A percentile compares a stretch with the other conserved stretches of the same genome.
phyloP scores from a whole-genome alignment of 2,888 invertebrate genomes.

The Hemaris fuciformis region DNA sequence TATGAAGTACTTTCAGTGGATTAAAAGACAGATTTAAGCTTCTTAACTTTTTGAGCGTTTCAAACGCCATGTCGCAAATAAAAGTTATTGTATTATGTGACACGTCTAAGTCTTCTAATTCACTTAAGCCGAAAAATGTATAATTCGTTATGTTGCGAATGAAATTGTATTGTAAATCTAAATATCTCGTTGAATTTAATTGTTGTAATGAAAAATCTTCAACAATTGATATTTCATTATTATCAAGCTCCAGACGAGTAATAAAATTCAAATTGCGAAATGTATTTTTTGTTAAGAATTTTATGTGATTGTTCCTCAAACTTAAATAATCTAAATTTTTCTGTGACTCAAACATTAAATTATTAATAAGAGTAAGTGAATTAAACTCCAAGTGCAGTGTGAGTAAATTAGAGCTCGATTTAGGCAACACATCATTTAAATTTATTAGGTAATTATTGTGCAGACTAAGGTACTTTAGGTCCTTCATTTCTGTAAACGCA shows the following conservation, averaged over 20 bases:
- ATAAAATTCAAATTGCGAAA: slow-evolving; percentile 89
- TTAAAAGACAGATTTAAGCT: slow-evolving; percentile 91
- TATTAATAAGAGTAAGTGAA: slow-evolving; percentile 86
- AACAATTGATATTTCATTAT: slow-evolving; percentile 89
- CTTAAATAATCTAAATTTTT: slow-evolving; percentile 91
- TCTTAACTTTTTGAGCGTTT: slow-evolving; percentile 87
- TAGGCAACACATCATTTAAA: slow-evolving; percentile 89
- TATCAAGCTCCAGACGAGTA: slow-evolving; percentile 88
- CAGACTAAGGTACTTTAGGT: slow-evolving; percentile 91
- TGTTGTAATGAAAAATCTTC: slow-evolving; percentile 91
- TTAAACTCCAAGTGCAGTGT: slow-evolving; percentile 91
- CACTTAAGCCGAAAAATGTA: slow-evolving; percentile 88
- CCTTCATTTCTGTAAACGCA: slow-evolving; percentile 86
- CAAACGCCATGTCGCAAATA: slow-evolving; percentile 88
- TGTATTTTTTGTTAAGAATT: slow-evolving; percentile 85
- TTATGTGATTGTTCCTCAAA: slow-evolving; percentile 89
- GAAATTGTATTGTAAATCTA: slow-evolving; percentile 89
- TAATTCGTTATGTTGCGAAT: slow-evolving; percentile 85
- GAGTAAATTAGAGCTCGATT: slow-evolving; percentile 85
- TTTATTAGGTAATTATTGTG: slow-evolving; percentile 89
- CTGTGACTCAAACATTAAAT: slow-evolving; percentile 88
- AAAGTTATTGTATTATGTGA: slow-evolving; percentile 86
- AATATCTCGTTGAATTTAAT: slow-evolving; percentile 87
- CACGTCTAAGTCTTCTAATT: slow-evolving; percentile 90
- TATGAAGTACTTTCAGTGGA: slow-evolving; percentile 85